A percentile compares a stretch with the other conserved stretches of the same genome.
These are phyloP conservation scores for roundworm (Caenorhabditis elegans) DNA, from an alignment of 1,140 invertebrate species.

Conservation along the genomic window DNA sequence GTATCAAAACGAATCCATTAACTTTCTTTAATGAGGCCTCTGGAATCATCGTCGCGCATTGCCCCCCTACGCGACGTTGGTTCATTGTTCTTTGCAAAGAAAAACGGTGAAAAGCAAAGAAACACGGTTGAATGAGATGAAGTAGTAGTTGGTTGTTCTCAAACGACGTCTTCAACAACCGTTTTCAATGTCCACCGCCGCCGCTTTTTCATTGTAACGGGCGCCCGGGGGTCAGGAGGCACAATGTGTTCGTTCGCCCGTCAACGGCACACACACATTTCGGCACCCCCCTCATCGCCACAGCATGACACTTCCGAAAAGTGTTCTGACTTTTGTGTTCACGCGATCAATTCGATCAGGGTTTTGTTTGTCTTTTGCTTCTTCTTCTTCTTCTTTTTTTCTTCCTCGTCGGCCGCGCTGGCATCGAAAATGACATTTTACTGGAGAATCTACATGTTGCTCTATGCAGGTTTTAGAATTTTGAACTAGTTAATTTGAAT, in stretches of 20 bases:
- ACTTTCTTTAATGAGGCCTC: slow-evolving; percentile 16
- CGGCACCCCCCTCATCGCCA: background rate
- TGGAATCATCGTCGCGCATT: background rate
- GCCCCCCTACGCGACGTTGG: too few species aligned
- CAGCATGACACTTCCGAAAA: background rate
- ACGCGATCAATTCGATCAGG: background rate
- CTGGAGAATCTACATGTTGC: too few species aligned
- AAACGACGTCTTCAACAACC: background rate
- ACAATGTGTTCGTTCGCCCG: too few species aligned
- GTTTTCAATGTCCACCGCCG: background rate
- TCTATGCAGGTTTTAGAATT: too few species aligned
- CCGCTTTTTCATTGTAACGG: background rate
- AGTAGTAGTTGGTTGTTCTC: background rate
- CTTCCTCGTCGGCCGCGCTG: too few species aligned
- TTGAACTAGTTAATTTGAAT: too few species aligned
- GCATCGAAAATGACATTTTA: too few species aligned
- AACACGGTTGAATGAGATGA: background rate
- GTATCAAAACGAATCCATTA: slow-evolving; percentile 16
- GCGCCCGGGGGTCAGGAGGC: too few species aligned
- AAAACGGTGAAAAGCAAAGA: background rate
- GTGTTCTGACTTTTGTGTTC: background rate
- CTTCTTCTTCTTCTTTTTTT: background rate
- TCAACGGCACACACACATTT: background rate
- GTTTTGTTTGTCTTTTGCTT: background rate
- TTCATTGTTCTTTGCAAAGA: background rate